Conservation (phyloP, 2,888 invertebrate species). For the Synanthedon formicaeformis region DNA sequence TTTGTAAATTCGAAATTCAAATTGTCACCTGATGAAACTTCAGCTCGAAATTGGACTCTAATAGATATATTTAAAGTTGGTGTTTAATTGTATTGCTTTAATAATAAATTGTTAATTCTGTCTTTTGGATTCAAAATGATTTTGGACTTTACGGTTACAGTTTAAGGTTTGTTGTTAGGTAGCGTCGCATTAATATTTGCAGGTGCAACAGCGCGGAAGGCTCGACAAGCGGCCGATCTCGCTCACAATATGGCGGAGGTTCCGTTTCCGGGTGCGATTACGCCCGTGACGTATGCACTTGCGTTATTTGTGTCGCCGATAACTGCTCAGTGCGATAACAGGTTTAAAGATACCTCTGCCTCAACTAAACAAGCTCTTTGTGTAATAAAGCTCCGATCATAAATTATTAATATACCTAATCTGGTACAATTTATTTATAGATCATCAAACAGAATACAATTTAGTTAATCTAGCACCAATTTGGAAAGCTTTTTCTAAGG, state of each 20-base stretch:
- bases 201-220: slow-evolving; percentile 61
- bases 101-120: not conserved
- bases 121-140: slow-evolving; percentile 4
- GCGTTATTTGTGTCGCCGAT: slow-evolving; percentile 24
- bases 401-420: too few species aligned
- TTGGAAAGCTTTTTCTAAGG: too few species aligned
- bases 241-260: slow-evolving; percentile 61
- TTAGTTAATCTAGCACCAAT: too few species aligned
- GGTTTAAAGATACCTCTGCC: slow-evolving; percentile 1
- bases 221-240: slow-evolving; percentile 58
- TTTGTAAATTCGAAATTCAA: slow-evolving; percentile 49
- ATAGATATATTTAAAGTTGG: slow-evolving; percentile 9
- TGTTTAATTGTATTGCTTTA: slow-evolving; percentile 5
- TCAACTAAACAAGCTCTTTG: not conserved
- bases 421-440: too few species aligned
- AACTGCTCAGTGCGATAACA: slow-evolving; percentile 7
- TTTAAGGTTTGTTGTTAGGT: not conserved
- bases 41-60: slow-evolving; percentile 23
- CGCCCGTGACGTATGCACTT: slow-evolving; percentile 35
- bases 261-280: slow-evolving; percentile 61
- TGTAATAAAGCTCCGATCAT: too few species aligned
- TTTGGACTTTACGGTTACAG: slow-evolving; percentile 13
- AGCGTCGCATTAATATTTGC: slow-evolving; percentile 31
- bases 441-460: too few species aligned
- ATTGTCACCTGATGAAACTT: slow-evolving; percentile 44